Evolutionary conservation across 2,797 vertebrate species (phyloP).

Genomic region (Microctenopoma stevenorrisi): DNA sequence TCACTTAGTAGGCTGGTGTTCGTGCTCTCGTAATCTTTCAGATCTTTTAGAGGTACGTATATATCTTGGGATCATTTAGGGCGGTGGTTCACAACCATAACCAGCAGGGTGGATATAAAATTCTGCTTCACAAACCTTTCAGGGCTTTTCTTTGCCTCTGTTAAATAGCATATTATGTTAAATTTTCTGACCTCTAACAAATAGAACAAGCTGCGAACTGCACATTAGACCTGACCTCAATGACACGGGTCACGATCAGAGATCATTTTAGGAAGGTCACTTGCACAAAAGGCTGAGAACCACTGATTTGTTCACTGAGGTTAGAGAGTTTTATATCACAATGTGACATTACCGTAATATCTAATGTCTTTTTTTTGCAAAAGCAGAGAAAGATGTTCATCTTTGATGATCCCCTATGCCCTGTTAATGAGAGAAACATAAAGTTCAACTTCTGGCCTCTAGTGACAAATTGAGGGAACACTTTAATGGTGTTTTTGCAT

Average conservation of each 20-base stretch:
- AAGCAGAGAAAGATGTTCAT: constrained; percentile 12
- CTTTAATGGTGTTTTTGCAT: constrained; percentile 73
- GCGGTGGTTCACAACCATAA: background rate
- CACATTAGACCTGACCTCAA: background rate
- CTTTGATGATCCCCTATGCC: constrained; percentile 55
- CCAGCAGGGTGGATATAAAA: background rate
- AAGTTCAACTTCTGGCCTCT: constrained; percentile 53
- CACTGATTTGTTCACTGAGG: background rate
- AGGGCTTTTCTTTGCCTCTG: background rate
- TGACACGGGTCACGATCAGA: background rate
- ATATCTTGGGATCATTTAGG: background rate
- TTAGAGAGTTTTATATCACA: background rate
- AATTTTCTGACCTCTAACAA: background rate
- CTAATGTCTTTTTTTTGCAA: constrained; percentile 9
- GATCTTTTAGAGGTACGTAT: background rate
- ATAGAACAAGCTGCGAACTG: background rate
- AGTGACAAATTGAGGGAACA: constrained; percentile 55
- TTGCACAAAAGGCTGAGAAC: background rate
- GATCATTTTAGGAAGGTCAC: background rate
- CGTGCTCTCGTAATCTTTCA: background rate
- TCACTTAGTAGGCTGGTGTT: background rate
- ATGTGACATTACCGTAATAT: background rate
- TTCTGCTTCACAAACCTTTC: background rate
- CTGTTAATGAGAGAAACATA: constrained; percentile 67
- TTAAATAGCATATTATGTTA: background rate